Percentiles rank a stretch among this genome's conserved stretches.
Evolutionary conservation across 2,888 invertebrate genomes (phyloP).

Genomic region (Reticulitermes lucifugus): DNA sequence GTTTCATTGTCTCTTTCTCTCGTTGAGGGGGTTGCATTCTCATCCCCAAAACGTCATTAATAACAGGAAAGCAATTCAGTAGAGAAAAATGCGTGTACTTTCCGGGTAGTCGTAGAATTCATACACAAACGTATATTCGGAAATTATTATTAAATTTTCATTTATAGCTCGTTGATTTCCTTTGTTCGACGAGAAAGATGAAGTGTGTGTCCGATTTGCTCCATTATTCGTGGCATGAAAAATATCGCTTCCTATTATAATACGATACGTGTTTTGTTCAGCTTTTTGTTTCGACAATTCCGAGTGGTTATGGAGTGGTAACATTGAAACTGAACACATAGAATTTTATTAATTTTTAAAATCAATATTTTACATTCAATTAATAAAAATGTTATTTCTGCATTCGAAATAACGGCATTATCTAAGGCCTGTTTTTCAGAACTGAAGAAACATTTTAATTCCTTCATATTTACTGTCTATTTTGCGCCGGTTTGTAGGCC

Average conservation of each 20-base stretch:
- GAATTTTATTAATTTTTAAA: slow-evolving; percentile 7
- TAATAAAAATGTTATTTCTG: neutral
- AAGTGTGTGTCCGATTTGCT: slow-evolving; percentile 43
- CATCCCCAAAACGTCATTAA: slow-evolving; percentile 50
- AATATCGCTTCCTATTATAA: slow-evolving; percentile 31
- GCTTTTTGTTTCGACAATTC: neutral
- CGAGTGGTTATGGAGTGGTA: slow-evolving; percentile 18
- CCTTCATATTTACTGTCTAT: no score
- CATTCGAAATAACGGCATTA: neutral
- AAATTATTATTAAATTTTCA: slow-evolving; percentile 50
- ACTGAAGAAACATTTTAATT: no score
- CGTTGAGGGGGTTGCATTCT: slow-evolving; percentile 7
- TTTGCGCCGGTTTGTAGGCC: no score
- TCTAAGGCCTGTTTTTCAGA: no score
- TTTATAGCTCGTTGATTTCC: slow-evolving; percentile 45
- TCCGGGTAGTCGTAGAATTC: slow-evolving; percentile 23
- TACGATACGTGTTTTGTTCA: slow-evolving; percentile 8
- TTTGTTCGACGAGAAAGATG: slow-evolving; percentile 47
- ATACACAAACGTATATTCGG: slow-evolving; percentile 35
- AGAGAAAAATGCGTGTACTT: slow-evolving; percentile 46
- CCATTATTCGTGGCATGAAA: slow-evolving; percentile 34
- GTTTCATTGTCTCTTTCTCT: slow-evolving; percentile 45
- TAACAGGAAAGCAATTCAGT: slow-evolving; percentile 53
- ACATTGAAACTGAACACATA: neutral
- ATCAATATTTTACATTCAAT: neutral